phyloP scores from a whole-genome alignment of 2,888 invertebrate species.

The Tiliacea aurago region DNA sequence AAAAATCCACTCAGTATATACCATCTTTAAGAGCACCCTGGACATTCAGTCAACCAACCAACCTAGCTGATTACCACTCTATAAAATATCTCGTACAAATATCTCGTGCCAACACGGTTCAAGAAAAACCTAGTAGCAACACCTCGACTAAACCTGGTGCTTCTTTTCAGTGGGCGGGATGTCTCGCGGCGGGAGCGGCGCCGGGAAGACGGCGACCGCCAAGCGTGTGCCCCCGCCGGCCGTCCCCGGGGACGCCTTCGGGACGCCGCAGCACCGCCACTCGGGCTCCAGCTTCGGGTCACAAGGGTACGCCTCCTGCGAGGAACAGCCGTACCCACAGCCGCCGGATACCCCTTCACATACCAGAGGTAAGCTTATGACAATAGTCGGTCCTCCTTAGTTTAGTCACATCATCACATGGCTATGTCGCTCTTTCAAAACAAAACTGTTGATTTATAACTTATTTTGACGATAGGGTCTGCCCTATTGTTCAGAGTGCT shows the following conservation, averaged over 20 bases:
- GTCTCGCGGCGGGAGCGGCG: conserved; percentile 93
- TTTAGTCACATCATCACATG: background rate
- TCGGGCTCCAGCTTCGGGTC: conserved; percentile 95
- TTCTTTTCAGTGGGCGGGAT: conserved; percentile 95
- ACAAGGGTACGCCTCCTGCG: conserved; percentile 94
- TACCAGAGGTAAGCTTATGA: conserved; percentile 84
- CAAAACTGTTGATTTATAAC: background rate
- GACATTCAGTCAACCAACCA: background rate
- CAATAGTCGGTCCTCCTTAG: background rate
- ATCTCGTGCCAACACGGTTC: too few species aligned
- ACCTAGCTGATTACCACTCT: background rate
- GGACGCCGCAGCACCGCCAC: conserved; percentile 92
- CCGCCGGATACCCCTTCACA: conserved; percentile 91
- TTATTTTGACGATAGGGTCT: background rate
- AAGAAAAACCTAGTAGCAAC: background rate
- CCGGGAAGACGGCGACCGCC: conserved; percentile 95
- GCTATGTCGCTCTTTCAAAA: too few species aligned
- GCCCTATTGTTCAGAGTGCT: too few species aligned
- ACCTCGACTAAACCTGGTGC: background rate
- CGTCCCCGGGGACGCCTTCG: conserved; percentile 94
- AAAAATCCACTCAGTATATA: too few species aligned
- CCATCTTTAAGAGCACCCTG: background rate
- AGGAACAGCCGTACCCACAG: conserved; percentile 93
- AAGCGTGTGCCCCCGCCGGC: conserved; percentile 98
- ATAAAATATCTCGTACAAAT: background rate